A percentile compares a stretch with the other conserved stretches of the same genome.
These are phyloP conservation scores for Conistra vaccinii DNA, from an alignment of 2,888 invertebrate genomes.

Conservation along the genomic window DNA sequence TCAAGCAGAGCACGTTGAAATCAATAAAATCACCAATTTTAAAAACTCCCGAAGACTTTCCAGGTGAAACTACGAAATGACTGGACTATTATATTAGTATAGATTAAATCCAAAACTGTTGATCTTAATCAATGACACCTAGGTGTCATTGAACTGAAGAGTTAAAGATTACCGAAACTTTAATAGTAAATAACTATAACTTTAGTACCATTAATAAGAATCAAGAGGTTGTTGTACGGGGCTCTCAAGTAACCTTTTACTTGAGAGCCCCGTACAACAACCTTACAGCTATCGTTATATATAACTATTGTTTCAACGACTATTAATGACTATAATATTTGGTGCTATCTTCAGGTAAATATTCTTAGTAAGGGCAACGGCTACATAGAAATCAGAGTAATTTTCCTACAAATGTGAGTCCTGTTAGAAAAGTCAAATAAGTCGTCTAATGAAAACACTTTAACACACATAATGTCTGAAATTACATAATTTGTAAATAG, in stretches of 20 bases:
- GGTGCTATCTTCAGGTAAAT: background rate
- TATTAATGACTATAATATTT: background rate
- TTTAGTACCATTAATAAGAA: too few species aligned
- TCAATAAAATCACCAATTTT: too few species aligned
- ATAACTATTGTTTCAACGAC: conserved; percentile 21
- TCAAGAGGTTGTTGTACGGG: too few species aligned
- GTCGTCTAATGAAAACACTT: conserved; percentile 55
- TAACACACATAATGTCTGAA: conserved; percentile 61
- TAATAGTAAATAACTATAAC: too few species aligned
- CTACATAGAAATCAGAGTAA: conserved; percentile 8
- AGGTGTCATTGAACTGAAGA: too few species aligned
- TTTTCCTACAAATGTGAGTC: conserved; percentile 31
- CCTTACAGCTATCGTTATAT: conserved; percentile 9
- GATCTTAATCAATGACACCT: background rate
- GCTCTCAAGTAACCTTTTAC: too few species aligned
- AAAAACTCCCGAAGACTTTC: too few species aligned
- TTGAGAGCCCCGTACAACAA: conserved; percentile 25
- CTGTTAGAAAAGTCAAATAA: conserved; percentile 39
- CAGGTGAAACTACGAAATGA: too few species aligned
- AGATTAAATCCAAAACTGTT: background rate
- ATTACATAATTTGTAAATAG: conserved; percentile 72
- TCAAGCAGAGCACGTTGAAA: too few species aligned
- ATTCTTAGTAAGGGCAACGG: background rate
- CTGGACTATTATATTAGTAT: too few species aligned
- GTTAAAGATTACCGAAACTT: too few species aligned